phyloP scores from a whole-genome alignment of 1,140 invertebrate genomes.

The Dreissena polymorpha region DNA sequence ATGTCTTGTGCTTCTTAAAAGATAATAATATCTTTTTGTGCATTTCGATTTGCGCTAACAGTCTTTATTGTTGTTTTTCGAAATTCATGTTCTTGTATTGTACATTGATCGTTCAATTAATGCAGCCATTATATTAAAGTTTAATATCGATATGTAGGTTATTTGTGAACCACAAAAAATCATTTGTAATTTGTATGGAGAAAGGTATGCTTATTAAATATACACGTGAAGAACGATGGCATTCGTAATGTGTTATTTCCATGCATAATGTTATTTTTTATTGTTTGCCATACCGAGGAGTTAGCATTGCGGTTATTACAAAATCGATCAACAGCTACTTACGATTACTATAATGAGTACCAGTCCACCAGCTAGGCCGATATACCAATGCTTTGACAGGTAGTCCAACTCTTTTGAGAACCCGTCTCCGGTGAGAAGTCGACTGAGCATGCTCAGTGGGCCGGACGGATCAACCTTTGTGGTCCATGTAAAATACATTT shows the following conservation, averaged over 20 bases:
- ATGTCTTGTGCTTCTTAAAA: background rate
- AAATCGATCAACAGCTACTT: conserved; percentile 77
- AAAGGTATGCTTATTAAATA: background rate
- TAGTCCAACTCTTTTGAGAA: conserved; percentile 91
- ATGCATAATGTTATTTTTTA: background rate
- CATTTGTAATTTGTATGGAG: background rate
- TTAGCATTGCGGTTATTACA: background rate
- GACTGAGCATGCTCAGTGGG: conserved; percentile 96
- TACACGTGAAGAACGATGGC: background rate
- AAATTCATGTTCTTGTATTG: too few species aligned
- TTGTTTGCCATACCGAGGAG: background rate
- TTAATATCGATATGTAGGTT: background rate
- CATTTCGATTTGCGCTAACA: background rate
- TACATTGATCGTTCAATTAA: too few species aligned
- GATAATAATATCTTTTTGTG: background rate
- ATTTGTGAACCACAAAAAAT: background rate
- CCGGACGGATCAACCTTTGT: conserved; percentile 94
- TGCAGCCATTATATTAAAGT: background rate
- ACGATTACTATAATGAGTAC: conserved; percentile 89
- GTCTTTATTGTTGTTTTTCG: background rate
- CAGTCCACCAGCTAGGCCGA: conserved; percentile 87
- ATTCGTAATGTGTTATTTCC: background rate
- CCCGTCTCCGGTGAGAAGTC: conserved; percentile 94
- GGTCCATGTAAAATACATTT: background rate
- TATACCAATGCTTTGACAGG: conserved; percentile 90